phyloP scores from a whole-genome alignment of 1,140 invertebrate species.

The Lordiphosa stackelbergi region DNA sequence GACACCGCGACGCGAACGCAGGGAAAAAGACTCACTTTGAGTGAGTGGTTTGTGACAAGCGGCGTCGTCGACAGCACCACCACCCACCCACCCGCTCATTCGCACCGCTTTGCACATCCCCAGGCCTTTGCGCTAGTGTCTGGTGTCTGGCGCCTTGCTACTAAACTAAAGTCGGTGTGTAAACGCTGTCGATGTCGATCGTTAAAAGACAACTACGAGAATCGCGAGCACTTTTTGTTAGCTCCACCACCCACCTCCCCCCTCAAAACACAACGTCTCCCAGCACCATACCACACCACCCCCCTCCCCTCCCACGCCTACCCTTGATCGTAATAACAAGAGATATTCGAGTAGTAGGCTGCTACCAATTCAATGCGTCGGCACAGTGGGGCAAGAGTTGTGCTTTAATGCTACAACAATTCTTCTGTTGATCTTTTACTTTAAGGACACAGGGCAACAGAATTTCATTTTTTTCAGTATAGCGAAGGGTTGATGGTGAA shows the following conservation, averaged over 20 bases:
- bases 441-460: too few relatives aligned
- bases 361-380: constrained; percentile 6
- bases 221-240: constrained; percentile 32
- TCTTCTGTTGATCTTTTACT: too few relatives aligned
- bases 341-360: constrained; percentile 9
- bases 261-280: constrained; percentile 6
- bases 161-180: constrained; percentile 25
- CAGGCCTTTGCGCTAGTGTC: background rate
- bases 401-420: too few relatives aligned
- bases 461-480: too few relatives aligned
- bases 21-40: constrained; percentile 20
- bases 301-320: too few relatives aligned
- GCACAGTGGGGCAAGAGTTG: constrained; percentile 5
- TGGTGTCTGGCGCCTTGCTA: constrained; percentile 6
- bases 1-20: constrained; percentile 14
- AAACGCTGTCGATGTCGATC: constrained; percentile 41
- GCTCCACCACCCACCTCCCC: constrained; percentile 15
- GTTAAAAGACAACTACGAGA: constrained; percentile 63
- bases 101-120: constrained; percentile 6
- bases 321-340: constrained; percentile 18
- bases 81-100: constrained; percentile 3
- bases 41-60: constrained; percentile 19
- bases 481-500: too few relatives aligned
- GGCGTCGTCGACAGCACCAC: constrained; percentile 2
- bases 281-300: background rate